phyloP scores from a whole-genome alignment of 2,113 vertebrate genomes.

The Sclerurus mexicanus region DNA sequence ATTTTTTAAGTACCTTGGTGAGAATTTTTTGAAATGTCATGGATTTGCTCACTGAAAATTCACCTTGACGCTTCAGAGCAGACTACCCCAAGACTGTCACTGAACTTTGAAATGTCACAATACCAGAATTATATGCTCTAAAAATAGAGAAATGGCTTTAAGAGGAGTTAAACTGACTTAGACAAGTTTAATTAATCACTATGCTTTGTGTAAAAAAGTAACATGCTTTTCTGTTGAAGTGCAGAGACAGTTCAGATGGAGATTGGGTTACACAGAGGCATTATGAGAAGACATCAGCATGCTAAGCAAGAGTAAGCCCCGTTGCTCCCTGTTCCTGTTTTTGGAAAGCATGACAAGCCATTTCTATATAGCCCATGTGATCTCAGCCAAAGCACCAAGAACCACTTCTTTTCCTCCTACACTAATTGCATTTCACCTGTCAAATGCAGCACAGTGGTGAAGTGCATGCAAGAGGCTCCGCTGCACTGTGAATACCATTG shows the following conservation, averaged over 20 bases:
- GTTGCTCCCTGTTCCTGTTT: background rate
- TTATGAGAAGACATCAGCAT: background rate
- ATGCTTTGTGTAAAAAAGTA: background rate
- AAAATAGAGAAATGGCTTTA: conserved; percentile 55
- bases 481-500: background rate
- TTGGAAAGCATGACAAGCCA: background rate
- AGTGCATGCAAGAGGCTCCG: background rate
- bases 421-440: background rate
- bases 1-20: background rate
- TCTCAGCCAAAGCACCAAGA: background rate
- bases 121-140: conserved; percentile 43
- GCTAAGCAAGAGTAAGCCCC: background rate
- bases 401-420: background rate
- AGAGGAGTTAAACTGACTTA: conserved; percentile 43
- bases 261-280: background rate
- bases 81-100: conserved; percentile 25
- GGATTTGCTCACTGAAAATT: conserved; percentile 30
- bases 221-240: background rate
- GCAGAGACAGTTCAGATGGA: background rate
- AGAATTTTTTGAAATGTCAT: background rate
- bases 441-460: background rate
- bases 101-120: conserved; percentile 50
- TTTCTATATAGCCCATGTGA: background rate
- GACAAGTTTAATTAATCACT: conserved; percentile 62
- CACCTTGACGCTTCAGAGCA: background rate